phyloP scores from a whole-genome alignment of 2,888 invertebrate genomes.

The Sepioteuthis lessoniana region DNA sequence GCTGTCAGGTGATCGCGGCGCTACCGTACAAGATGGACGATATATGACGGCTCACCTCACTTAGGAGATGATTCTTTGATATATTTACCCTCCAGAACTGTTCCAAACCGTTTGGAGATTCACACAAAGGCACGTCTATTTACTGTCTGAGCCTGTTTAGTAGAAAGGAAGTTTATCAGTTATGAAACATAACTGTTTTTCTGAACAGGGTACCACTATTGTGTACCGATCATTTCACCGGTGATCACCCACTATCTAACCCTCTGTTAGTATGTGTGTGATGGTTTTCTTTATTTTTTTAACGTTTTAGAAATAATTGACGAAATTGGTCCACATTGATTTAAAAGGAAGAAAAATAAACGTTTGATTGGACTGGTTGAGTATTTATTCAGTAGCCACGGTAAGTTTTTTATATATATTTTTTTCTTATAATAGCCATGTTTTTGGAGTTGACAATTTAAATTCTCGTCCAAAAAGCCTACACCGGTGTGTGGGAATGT shows the following conservation, averaged over 20 bases:
- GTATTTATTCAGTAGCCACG: no score
- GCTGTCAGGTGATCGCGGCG: constrained; percentile 6
- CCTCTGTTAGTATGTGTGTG: not conserved
- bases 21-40: not conserved
- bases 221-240: not conserved
- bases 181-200: not conserved
- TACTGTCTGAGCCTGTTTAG: not conserved
- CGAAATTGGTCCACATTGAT: no score
- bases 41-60: not conserved
- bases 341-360: no score
- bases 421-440: no score
- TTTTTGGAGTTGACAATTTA: no score
- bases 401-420: no score
- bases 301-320: no score
- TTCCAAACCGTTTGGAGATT: not conserved
- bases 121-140: not conserved
- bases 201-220: not conserved
- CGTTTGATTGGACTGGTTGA: no score
- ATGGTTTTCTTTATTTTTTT: not conserved
- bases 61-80: not conserved
- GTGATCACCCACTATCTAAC: not conserved
- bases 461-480: no score
- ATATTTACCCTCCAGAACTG: not conserved
- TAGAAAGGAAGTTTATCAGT: not conserved
- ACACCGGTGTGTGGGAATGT: no score